A percentile compares a stretch with the other conserved stretches of the same genome.
Conservation (phyloP, 1,140 invertebrate species). For the Microvelia longipes region DNA sequence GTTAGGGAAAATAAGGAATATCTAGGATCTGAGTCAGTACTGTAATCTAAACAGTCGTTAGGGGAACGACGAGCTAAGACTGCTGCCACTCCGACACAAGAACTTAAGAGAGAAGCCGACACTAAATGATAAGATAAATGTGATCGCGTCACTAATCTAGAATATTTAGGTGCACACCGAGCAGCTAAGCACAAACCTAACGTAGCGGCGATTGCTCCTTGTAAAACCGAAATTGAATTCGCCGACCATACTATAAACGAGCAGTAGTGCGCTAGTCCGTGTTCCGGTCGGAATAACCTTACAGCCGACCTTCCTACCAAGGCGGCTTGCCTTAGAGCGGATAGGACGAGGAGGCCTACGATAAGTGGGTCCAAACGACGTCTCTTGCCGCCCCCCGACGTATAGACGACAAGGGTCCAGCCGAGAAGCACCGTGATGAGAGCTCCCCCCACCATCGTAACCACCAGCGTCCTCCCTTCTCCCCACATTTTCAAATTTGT, state of each 20-base stretch:
- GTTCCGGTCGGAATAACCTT: constrained; percentile 33
- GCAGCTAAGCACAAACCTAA: constrained; percentile 27
- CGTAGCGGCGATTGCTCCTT: constrained; percentile 36
- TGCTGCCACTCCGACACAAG: constrained; percentile 33
- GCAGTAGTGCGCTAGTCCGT: constrained; percentile 33
- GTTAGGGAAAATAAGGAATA: constrained; percentile 36
- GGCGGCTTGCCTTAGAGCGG: constrained; percentile 34
- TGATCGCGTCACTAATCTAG: constrained; percentile 34
- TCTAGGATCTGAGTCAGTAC: constrained; percentile 21
- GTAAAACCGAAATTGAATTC: constrained; percentile 36
- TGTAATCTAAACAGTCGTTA: constrained; percentile 4
- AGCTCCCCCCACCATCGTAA: constrained; percentile 36
- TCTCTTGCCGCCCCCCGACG: constrained; percentile 35
- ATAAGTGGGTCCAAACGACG: constrained; percentile 39
- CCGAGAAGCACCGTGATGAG: constrained; percentile 34
- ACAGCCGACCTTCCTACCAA: constrained; percentile 34
- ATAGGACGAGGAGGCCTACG: constrained; percentile 33
- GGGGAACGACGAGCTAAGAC: constrained; percentile 29
- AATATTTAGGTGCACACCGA: constrained; percentile 33
- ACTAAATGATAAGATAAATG: constrained; percentile 39
- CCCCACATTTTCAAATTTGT: constrained; percentile 26
- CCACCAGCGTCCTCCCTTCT: constrained; percentile 35
- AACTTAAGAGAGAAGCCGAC: constrained; percentile 34
- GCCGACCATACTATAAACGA: constrained; percentile 34
- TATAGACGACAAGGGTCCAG: constrained; percentile 35